These are phyloP conservation scores for Triplophysa dalaica DNA, from an alignment of 2,113 vertebrate species.

Conservation along the genomic window DNA sequence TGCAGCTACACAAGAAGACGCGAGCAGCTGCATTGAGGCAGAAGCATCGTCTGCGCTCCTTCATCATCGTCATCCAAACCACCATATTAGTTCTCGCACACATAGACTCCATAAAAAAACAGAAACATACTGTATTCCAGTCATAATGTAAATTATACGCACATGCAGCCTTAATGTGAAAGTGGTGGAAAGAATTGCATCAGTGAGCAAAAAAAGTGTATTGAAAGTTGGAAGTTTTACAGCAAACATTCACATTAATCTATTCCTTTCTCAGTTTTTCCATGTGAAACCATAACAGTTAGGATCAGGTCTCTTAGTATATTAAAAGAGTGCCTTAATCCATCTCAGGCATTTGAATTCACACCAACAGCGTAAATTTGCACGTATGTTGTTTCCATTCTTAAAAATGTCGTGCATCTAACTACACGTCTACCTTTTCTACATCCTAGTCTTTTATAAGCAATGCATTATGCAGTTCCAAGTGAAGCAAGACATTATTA, in stretches of 20 bases:
- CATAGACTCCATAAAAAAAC: not conserved
- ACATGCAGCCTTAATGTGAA: not conserved
- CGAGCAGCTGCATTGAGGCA: not conserved
- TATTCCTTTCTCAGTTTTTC: not conserved
- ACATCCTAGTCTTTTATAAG: no score
- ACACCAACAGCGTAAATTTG: no score
- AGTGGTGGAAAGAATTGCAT: no score
- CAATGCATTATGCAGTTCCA: no score
- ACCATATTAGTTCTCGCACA: not conserved
- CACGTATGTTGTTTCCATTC: no score
- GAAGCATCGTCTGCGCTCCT: not conserved
- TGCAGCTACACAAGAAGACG: constrained; percentile 9
- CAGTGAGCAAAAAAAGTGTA: not conserved
- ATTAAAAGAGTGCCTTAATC: no score
- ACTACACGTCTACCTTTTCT: no score
- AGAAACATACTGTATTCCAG: not conserved
- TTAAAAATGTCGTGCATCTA: no score
- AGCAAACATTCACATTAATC: not conserved
- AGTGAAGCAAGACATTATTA: no score
- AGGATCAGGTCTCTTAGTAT: not conserved
- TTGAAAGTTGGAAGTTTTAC: not conserved
- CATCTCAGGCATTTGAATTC: no score
- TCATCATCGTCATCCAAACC: constrained; percentile 24
- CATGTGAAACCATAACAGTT: not conserved
- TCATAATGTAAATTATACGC: not conserved